Percentiles rank a stretch among this genome's conserved stretches.
phyloP scores from a whole-genome alignment of 2,113 vertebrate genomes.

The Limanda limanda region DNA sequence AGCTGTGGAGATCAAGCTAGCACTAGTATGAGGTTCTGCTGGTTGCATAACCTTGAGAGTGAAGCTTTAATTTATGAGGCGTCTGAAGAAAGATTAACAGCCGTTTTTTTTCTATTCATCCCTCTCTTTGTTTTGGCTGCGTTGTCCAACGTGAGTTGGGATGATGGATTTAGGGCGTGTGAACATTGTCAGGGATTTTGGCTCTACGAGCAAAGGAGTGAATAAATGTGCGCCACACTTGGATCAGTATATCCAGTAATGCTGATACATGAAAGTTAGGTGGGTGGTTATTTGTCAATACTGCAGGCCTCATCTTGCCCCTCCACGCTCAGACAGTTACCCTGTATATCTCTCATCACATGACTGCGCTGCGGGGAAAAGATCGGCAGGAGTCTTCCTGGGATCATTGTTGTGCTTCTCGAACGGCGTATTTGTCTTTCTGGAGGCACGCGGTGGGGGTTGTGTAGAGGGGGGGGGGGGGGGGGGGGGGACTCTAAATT shows the following conservation, averaged over 20 bases:
- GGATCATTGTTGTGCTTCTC: constrained; percentile 63
- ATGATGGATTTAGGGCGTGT: constrained; percentile 69
- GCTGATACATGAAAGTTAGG: constrained; percentile 60
- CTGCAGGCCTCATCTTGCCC: constrained; percentile 67
- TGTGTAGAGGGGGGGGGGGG: constrained; percentile 34
- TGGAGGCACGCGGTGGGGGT: constrained; percentile 54
- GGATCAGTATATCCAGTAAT: constrained; percentile 56
- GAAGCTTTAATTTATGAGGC: constrained; percentile 53
- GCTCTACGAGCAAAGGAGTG: constrained; percentile 34
- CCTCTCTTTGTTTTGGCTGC: constrained; percentile 55
- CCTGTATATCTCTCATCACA: constrained; percentile 67
- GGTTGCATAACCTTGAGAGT: constrained; percentile 32
- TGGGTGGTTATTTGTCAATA: constrained; percentile 73
- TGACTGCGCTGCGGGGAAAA: constrained; percentile 58
- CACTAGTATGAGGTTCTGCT: neutral
- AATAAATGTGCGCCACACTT: constrained; percentile 45
- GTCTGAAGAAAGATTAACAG: constrained; percentile 64
- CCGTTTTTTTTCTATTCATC: constrained; percentile 55
- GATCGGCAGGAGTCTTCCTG: constrained; percentile 34
- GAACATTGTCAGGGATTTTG: constrained; percentile 55
- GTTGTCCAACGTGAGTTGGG: constrained; percentile 30
- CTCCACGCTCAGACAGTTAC: constrained; percentile 42
- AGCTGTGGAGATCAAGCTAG: neutral
- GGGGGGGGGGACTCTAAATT: constrained; percentile 77
- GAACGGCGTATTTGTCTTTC: constrained; percentile 78